These are phyloP conservation scores for Parnassius apollo DNA, from an alignment of 2,888 invertebrate species.

Conservation along the genomic window DNA sequence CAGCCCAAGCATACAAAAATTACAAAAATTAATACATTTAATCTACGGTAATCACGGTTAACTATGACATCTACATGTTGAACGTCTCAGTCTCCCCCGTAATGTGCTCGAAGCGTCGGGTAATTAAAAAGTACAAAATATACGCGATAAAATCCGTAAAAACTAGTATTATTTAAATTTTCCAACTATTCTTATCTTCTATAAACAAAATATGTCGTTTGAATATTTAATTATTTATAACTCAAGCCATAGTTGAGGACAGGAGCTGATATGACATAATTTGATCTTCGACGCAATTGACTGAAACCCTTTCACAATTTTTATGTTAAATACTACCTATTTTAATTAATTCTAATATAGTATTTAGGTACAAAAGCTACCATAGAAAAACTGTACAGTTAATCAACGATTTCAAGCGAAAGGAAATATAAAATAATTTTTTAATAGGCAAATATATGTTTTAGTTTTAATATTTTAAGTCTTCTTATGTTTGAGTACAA, in stretches of 20 bases:
- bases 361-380: slow-evolving; percentile 65
- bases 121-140: no score
- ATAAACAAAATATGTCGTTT: neutral
- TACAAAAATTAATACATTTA: no score
- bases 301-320: slow-evolving; percentile 39
- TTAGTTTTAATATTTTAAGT: slow-evolving; percentile 38
- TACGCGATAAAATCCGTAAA: no score
- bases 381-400: slow-evolving; percentile 67
- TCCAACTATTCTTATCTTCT: neutral
- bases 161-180: no score
- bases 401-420: slow-evolving; percentile 38
- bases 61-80: no score
- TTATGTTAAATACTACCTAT: slow-evolving; percentile 40
- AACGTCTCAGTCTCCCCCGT: no score
- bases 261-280: slow-evolving; percentile 22
- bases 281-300: slow-evolving; percentile 17
- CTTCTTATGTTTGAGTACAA: slow-evolving; percentile 56
- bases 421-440: slow-evolving; percentile 34
- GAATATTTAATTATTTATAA: neutral
- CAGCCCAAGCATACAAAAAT: no score
- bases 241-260: neutral
- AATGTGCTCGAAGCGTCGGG: no score
- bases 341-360: slow-evolving; percentile 46
- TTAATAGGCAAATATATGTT: slow-evolving; percentile 20
- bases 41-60: no score